Base-by-base conservation (phyloP, 2,888 invertebrate species). In the Cacoxenus indagator region DNA sequence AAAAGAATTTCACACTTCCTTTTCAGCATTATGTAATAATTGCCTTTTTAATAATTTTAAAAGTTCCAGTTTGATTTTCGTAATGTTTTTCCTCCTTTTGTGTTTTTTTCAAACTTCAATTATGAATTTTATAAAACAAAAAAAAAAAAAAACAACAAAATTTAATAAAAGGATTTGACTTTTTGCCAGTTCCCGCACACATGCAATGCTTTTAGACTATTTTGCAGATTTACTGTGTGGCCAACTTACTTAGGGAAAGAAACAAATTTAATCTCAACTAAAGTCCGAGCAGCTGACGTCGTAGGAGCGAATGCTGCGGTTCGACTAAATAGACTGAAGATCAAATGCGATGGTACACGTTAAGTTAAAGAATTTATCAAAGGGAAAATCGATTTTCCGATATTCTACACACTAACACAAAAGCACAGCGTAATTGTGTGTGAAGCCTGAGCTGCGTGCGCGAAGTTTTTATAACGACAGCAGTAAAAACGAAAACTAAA, bases 271-370 rank as follows among this genome's bases (percentile, higher is more conserved):
- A 86, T 86, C 87, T 86, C 86, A 85, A 86, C 84, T 84, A 84
- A 86, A 86, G 86, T 88, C 88, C 87, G 88, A 87, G 87, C 88
- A 88, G 88, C 88, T 88, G 88, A 87, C 87, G 88, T 88, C 83
- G 88, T 87, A 87, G 88, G 86, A 87, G 87, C 87, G 88, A 87
- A 87, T 88, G 88, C 88, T 88, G 88, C 88, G 88, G 87, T 88
- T 88, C 87, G 88, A 88, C 88, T 88, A 87, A 88, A 87, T 86
- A 87, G 87, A 88, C 88, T 88, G 86, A 87, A 86, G 87, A 85
- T 85, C 85, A 79, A 83, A 82, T 82, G 84, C 84, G 87, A 83
- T 87, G 85, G 83, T 84, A 81, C 87, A 86, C 86, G 81, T 85
- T 85, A 85, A 83, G 84, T 87, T 87, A 85, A 86, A 85, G 85